Base-by-base conservation (phyloP, 92 coral and sea anemone species). In the Porites cylindrica region DNA sequence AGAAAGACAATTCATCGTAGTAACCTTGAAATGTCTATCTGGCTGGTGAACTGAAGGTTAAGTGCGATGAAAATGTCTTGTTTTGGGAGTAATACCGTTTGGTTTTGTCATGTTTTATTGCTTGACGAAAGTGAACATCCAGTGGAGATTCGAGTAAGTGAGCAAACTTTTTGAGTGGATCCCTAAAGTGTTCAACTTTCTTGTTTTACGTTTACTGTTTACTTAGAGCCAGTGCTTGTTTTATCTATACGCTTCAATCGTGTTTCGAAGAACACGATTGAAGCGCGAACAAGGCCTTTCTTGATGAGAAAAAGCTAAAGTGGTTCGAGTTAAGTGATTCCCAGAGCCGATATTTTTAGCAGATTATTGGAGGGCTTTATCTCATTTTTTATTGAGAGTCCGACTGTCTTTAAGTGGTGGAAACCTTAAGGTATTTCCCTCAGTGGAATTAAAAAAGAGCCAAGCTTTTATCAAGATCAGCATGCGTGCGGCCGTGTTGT, bases 91-190 rank as follows among this genome's bases (percentile, higher is more conserved):
- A 93, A 90, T 80, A 77, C 91, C 8, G 94, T 87, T 17, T 87
- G 92, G 83, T 88, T 93, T 77, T 93, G 94, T 74, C 96, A 91
- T 86, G 93, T 95, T 17, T 89, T 95, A 67, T 81, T 95, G 13
- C 82, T 95, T 26, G 98, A 95, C 79, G 98, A 95, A 85, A 90
- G 94, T 76, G 96, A 95, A 68, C 91, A 93, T 71, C 93, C 96
- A 18, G 90, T 93, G 26, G 94, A 94, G 80, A 86, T 95, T 74
- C 90, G 87, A 90, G 98, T 95, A 77, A 83, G 94, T 88, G 77
- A 60, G 76, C 68, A 85, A 85, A 85, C 87, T 83, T 83, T 38
- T 83, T 82, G 86, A 72, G 72, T 50, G 63, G 58, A 73, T 69
- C 77, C 67, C 67, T 70, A 54, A 38, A 14, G 17, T 21, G 17